Percentiles rank a stretch among this genome's conserved stretches.
Conservation (phyloP, 2,797 vertebrate species). For the Sitta carolinensis region DNA sequence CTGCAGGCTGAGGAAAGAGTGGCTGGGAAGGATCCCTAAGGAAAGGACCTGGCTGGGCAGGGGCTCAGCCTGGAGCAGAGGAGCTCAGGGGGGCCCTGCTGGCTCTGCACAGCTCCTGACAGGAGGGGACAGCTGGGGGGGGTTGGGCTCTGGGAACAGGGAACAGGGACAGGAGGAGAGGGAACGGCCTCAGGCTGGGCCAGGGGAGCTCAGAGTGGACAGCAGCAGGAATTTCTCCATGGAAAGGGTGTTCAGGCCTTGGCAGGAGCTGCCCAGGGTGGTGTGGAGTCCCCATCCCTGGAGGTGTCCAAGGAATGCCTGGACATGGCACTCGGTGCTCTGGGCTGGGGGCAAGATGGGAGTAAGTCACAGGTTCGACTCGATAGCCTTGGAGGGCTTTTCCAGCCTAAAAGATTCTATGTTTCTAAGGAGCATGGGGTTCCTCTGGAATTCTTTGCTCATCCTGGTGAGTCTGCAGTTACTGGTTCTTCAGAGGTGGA, state of each 20-base stretch:
- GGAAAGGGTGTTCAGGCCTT: rapidly evolving
- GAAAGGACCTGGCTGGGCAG: neutral
- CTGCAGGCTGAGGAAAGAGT: neutral
- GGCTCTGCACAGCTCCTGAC: neutral
- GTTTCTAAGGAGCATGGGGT: neutral
- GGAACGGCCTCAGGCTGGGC: neutral
- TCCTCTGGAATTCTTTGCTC: neutral
- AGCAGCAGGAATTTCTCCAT: rapidly evolving
- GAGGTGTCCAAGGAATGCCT: rapidly evolving
- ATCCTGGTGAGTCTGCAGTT: neutral
- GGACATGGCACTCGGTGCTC: neutral
- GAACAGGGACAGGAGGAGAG: neutral
- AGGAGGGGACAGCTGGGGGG: neutral
- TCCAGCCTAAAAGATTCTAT: neutral
- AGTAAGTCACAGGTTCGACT: rapidly evolving
- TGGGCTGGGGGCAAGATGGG: neutral
- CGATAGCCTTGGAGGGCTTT: neutral
- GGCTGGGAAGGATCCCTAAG: neutral
- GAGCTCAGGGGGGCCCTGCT: neutral
- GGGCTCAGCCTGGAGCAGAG: neutral
- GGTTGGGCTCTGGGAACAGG: neutral
- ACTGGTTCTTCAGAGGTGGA: neutral
- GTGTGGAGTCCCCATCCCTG: neutral
- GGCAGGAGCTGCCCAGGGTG: neutral
- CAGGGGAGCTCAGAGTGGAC: rapidly evolving